Evolutionary conservation across 1,140 invertebrate genomes (phyloP), one percentile per base, ranked within the genome.

Genomic region (Drosophila prosaltans): DNA sequence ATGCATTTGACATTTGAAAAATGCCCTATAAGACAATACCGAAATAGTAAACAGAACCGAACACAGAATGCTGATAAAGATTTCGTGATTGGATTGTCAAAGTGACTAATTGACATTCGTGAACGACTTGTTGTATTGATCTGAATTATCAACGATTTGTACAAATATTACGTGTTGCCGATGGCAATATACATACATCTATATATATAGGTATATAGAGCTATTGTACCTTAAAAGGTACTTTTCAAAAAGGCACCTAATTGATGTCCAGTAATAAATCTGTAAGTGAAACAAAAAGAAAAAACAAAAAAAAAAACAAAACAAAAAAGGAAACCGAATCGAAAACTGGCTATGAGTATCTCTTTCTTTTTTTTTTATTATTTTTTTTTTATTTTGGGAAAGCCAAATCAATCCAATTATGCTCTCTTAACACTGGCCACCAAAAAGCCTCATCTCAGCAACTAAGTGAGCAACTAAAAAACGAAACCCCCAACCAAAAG

Each of bases 191-290:
- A 70, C 39, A 72, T 72, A 41, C 30, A 16, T 57, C 51, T 36
- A 41, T 9, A 48, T 48, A 21, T 26, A 51, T 51, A 7, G 7
- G 28, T 30, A 36, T 36, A 1, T 36, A 36, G 32, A 36, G 45
- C 45, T 26, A 51, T 51, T 51, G 45, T 51, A 51, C 24, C 21
- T 24, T 9, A 51, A 51, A 45, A 63, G 59, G 48, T 54, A 51
- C 40, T 24, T 55, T 28, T 48, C 64, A 36, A 65, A 58, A 65
- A 74, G 43, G 43, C 82, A 86, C 55, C 82, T 79, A 86, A 86
- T 86, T 88, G 75, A 86, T 86, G 82, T 77, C 64, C 75, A 69
- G 59, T 70, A 86, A 86, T 86, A 88, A 86, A 86, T 86, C 83
- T 80, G 48, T 54, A 72, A 66, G 43, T 36, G 16, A 36, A 36